These are phyloP conservation scores for Chionis minor DNA, from an alignment of 2,113 vertebrate species.

Conservation along the genomic window DNA sequence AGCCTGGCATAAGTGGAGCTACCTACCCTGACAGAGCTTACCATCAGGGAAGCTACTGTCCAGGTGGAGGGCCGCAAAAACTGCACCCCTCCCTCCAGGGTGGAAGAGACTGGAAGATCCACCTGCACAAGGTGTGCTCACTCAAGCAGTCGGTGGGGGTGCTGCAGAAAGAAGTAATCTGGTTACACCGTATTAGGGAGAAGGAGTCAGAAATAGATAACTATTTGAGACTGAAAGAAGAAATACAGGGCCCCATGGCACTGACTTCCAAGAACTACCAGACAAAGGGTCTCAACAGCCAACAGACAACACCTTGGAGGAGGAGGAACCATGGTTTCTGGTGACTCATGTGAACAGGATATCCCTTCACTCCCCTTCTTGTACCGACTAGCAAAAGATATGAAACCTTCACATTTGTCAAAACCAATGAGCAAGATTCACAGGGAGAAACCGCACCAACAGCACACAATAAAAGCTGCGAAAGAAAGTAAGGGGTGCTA, in stretches of 20 bases:
- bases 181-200: background rate
- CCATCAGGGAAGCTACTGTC: background rate
- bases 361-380: background rate
- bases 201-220: background rate
- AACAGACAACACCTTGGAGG: background rate
- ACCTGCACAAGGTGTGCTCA: rapidly evolving
- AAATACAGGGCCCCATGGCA: background rate
- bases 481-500: background rate
- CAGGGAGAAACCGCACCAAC: background rate
- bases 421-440: background rate
- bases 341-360: rapidly evolving
- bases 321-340: background rate
- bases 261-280: background rate
- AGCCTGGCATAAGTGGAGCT: background rate
- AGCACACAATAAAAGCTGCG: background rate
- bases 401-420: background rate
- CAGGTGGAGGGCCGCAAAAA: background rate
- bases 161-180: background rate
- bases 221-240: background rate
- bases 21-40: background rate
- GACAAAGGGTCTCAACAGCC: background rate
- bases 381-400: background rate
- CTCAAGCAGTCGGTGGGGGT: background rate
- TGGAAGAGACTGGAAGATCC: background rate
- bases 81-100: too few relatives aligned